Conservation (phyloP, 2,888 invertebrate species). For the Meliscaeva auricollis region DNA sequence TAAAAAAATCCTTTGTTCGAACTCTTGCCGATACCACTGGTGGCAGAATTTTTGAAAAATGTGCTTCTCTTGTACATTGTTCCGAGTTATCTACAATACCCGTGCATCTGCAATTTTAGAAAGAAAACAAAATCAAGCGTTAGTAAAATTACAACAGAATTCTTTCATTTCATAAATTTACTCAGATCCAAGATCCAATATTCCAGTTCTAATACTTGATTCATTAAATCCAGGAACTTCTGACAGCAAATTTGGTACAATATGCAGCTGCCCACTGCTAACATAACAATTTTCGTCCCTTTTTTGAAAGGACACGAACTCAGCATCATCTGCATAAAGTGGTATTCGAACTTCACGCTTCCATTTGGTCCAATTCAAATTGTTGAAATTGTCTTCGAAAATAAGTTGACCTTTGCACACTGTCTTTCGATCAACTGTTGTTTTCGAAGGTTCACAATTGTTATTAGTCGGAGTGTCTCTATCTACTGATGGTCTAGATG, state of each 20-base stretch:
- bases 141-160: too few species aligned
- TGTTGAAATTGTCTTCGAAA: conserved; percentile 87
- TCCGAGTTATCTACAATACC: conserved; percentile 82
- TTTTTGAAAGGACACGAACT: conserved; percentile 84
- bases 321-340: conserved; percentile 83
- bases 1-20: conserved; percentile 87
- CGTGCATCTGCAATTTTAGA: conserved; percentile 84
- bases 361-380: conserved; percentile 85
- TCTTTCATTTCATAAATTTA: too few species aligned
- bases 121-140: neutral
- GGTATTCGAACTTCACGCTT: conserved; percentile 86
- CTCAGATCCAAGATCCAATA: conserved; percentile 82
- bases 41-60: conserved; percentile 85
- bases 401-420: conserved; percentile 85
- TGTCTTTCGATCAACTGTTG: neutral
- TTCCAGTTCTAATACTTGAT: conserved; percentile 78
- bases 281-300: conserved; percentile 80
- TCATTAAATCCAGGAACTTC: conserved; percentile 77
- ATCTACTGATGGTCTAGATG: neutral
- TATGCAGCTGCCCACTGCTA: conserved; percentile 80
- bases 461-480: too few species aligned
- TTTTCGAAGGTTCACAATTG: conserved; percentile 10
- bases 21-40: conserved; percentile 88
- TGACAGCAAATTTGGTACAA: conserved; percentile 82
- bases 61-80: conserved; percentile 79